Evolutionary conservation across 2,888 invertebrate genomes (phyloP).

Genomic region (Habrosyne pyritoides): DNA sequence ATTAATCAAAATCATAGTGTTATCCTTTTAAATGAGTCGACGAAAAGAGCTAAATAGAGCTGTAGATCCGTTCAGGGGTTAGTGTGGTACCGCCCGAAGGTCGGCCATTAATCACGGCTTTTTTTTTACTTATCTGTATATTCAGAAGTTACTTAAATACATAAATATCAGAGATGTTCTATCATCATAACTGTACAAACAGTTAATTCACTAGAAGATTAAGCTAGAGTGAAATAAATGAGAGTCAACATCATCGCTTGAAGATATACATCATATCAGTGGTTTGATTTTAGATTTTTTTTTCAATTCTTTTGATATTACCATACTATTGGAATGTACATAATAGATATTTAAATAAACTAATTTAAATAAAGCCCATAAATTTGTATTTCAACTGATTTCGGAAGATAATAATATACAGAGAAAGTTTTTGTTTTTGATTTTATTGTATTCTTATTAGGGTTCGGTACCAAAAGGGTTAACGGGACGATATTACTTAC

Average conservation of each 20-base stretch:
- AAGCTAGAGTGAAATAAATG: no score
- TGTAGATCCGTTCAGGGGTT: constrained; percentile 46
- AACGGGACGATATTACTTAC: no score
- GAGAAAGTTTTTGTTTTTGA: neutral
- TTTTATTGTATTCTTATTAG: neutral
- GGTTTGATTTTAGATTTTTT: no score
- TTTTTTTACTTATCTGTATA: constrained; percentile 12
- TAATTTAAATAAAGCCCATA: neutral
- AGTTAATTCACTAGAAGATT: no score
- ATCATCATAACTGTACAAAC: no score
- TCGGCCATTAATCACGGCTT: constrained; percentile 44
- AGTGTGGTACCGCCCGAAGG: constrained; percentile 60
- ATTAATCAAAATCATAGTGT: constrained; percentile 73
- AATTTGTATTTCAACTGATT: neutral
- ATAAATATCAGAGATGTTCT: neutral
- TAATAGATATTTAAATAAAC: neutral
- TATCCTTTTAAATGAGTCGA: constrained; percentile 63
- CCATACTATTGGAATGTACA: neutral
- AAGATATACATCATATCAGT: no score
- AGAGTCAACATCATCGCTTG: no score
- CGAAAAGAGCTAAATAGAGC: constrained; percentile 68
- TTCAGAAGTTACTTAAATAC: neutral
- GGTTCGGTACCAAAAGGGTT: no score
- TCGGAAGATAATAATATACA: neutral
- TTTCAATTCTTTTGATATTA: neutral